Percentiles rank a stretch among this genome's conserved stretches.
These are phyloP conservation scores for Pelodiscus sinensis DNA, from an alignment of 2,113 vertebrate genomes.

Conservation along the genomic window DNA sequence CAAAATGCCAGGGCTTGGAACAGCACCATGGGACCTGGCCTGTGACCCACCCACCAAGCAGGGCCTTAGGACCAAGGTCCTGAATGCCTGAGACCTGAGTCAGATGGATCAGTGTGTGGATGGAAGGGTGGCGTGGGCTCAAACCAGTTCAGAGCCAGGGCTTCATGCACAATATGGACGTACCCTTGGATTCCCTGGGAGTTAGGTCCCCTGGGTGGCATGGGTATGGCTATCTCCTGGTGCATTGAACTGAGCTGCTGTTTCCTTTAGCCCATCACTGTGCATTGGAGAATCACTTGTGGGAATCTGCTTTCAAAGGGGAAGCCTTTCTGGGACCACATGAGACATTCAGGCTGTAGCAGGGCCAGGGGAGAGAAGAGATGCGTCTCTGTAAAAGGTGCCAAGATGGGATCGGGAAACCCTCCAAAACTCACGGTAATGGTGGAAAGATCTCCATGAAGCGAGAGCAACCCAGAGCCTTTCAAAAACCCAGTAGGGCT, in stretches of 20 bases:
- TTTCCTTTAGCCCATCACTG: neutral
- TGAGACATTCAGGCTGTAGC: neutral
- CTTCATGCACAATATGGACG: neutral
- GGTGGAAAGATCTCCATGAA: neutral
- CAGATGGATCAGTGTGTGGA: neutral
- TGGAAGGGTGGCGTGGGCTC: neutral
- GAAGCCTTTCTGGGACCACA: neutral
- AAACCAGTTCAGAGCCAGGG: neutral
- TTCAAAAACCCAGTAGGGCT: neutral
- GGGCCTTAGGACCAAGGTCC: neutral
- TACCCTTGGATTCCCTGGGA: neutral
- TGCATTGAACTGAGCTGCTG: neutral
- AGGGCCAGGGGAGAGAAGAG: neutral
- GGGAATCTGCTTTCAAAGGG: neutral
- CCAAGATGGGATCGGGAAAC: neutral
- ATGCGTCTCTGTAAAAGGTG: neutral
- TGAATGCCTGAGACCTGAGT: neutral
- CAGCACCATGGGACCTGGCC: neutral
- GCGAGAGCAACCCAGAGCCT: neutral
- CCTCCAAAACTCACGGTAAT: neutral
- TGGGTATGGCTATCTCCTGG: neutral
- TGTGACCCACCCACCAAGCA: neutral
- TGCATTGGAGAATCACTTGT: neutral
- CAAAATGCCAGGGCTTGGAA: neutral
- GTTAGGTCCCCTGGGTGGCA: neutral